Conservation (phyloP, 2,888 invertebrate species). For the Macrophya alboannulata region DNA sequence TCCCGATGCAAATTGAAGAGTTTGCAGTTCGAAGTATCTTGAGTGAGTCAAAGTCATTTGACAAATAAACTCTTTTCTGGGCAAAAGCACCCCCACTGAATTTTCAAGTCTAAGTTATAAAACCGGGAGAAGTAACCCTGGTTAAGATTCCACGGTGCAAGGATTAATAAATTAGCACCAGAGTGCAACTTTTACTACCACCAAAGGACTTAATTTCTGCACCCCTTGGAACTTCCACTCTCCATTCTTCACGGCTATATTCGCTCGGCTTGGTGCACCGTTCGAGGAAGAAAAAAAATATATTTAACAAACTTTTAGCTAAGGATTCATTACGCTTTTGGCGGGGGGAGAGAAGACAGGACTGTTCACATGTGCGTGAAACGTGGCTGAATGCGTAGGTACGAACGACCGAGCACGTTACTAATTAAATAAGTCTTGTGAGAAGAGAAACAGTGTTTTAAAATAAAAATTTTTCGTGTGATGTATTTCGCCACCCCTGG, state of each 20-base stretch:
- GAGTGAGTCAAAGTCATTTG: background rate
- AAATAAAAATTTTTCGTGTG: background rate
- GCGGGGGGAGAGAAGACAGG: background rate
- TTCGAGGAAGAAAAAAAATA: background rate
- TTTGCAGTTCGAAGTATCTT: background rate
- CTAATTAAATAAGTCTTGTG: background rate
- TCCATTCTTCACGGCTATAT: background rate
- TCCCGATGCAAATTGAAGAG: background rate
- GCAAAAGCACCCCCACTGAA: background rate
- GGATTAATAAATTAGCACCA: constrained; percentile 32
- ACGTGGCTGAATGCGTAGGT: background rate
- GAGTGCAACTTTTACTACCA: constrained; percentile 12
- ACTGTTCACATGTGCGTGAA: background rate
- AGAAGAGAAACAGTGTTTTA: background rate
- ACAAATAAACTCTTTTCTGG: background rate
- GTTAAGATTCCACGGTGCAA: background rate
- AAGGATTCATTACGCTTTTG: background rate
- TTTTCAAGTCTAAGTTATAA: background rate
- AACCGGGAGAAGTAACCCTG: background rate
- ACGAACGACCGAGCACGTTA: background rate
- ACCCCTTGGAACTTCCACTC: constrained; percentile 18
- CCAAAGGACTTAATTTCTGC: constrained; percentile 29
- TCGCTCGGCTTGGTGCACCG: background rate
- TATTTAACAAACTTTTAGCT: background rate
- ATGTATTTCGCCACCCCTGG: background rate